Evolutionary conservation across 2,888 invertebrate genomes (phyloP), one percentile per base, ranked within the genome.

Genomic region (Antitype chi): DNA sequence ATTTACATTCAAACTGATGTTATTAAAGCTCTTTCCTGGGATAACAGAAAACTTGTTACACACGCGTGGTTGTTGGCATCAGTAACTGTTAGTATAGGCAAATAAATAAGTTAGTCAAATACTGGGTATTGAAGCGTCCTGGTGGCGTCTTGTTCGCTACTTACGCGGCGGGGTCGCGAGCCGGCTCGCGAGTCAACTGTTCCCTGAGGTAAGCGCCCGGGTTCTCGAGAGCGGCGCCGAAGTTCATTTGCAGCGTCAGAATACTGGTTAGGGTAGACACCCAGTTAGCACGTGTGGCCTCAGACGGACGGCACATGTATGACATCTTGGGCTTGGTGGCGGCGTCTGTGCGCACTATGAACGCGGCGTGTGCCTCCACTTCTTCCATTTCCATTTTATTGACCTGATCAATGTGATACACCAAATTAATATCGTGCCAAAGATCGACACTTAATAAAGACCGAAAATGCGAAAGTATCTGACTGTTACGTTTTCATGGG

Each of bases 151-250:
- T 38, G 68, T 20, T 57, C 43, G 74, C 82, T 93, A 96, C 96
- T 96, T 94, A 96, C 96, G 94, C 92, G 84, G 94, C 89, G 82
- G 93, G 91, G 78, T 94, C 94, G 73, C 92, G 91, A 6, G 90
- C 80, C 28, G 91, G 91, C 78, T 95, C 94, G 71, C 94, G 93
- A 63, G 94, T 93, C 72, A 94, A 89, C 70, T 94, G 92, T 76
- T 95, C 95, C 70, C 94, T 93, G 70, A 95, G 90, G 81, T 95
- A 96, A 0, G 95, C 95, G 82, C 99, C 99, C 52, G 99, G 99
- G 95, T 99, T 99, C 97, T 99, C 99, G 89, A 99, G 98, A 90
- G 99, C 99, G 94, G 98, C 98, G 87, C 99, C 98, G 95, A 99
- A 99, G 96, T 99, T 98, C 92, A 98, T 98, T 97, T 99, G 99